Conservation (phyloP, 2,888 invertebrate species). For the Julus scandinavius region DNA sequence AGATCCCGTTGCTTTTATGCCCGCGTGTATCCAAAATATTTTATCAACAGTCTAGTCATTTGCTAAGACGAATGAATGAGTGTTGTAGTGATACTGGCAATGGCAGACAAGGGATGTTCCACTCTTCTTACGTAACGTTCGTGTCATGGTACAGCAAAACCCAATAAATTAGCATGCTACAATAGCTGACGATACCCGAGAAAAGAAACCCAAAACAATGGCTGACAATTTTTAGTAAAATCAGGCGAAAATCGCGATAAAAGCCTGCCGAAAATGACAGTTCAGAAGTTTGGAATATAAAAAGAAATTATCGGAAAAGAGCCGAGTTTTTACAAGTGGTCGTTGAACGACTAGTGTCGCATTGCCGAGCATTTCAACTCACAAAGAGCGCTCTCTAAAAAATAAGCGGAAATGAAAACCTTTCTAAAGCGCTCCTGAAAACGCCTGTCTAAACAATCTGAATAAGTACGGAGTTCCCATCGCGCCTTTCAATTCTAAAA, state of each 20-base stretch:
- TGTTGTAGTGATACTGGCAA: background rate
- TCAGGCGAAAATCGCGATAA: background rate
- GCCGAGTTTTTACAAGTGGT: background rate
- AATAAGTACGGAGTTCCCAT: too few relatives aligned
- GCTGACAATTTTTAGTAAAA: background rate
- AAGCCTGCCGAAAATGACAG: background rate
- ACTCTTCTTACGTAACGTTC: conserved; percentile 37
- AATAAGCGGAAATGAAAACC: background rate
- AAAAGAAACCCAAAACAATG: background rate
- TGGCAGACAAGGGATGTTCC: background rate
- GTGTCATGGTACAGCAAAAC: conserved; percentile 28
- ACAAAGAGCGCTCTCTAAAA: background rate
- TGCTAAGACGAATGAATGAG: conserved; percentile 30
- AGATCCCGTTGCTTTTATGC: background rate
- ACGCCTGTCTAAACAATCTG: background rate
- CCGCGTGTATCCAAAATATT: background rate
- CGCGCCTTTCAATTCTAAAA: too few relatives aligned
- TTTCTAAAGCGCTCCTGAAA: background rate
- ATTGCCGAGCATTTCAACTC: background rate
- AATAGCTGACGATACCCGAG: background rate
- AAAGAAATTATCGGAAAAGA: background rate
- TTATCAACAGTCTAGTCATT: background rate
- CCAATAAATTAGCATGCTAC: background rate
- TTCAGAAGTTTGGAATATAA: background rate
- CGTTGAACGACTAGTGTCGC: background rate